These are phyloP conservation scores for Ernsta delagoae DNA, from an alignment of 2,888 invertebrate species.

Conservation along the genomic window DNA sequence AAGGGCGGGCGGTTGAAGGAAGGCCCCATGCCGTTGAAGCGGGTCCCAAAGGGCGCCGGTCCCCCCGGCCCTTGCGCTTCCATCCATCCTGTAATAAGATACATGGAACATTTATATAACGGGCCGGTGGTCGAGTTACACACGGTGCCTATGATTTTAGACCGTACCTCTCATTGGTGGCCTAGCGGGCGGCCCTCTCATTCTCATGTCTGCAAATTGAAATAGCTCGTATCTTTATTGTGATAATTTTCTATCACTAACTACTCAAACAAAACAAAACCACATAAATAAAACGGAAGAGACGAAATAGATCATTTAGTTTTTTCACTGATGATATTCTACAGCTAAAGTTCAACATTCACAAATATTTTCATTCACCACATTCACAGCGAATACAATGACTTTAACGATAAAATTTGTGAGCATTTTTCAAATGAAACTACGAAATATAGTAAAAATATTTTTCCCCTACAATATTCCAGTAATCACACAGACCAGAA, in stretches of 20 bases:
- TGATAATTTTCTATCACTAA: slow-evolving; percentile 27
- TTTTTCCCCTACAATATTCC: too few relatives aligned
- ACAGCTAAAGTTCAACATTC: too few relatives aligned
- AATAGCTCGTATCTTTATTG: slow-evolving; percentile 50
- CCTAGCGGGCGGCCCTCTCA: slow-evolving; percentile 72
- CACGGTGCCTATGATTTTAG: slow-evolving; percentile 23
- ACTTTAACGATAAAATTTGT: too few relatives aligned
- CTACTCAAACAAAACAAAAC: slow-evolving; percentile 18
- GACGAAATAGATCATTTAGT: too few relatives aligned
- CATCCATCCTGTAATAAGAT: slow-evolving; percentile 72
- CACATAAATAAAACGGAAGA: background rate
- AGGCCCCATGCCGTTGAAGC: slow-evolving; percentile 71
- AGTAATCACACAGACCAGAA: too few relatives aligned
- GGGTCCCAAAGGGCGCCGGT: slow-evolving; percentile 64
- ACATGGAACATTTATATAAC: slow-evolving; percentile 4
- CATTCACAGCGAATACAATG: too few relatives aligned
- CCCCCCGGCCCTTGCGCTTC: slow-evolving; percentile 60
- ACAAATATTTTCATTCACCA: too few relatives aligned
- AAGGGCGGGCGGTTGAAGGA: slow-evolving; percentile 59
- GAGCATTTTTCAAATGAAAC: too few relatives aligned
- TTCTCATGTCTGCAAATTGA: slow-evolving; percentile 77
- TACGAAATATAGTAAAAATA: too few relatives aligned
- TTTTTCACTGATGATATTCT: too few relatives aligned
- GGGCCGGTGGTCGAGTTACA: slow-evolving; percentile 11
- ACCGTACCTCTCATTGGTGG: slow-evolving; percentile 71